phyloP scores from a whole-genome alignment of 2,888 invertebrate genomes.

The Poecilus cupreus region DNA sequence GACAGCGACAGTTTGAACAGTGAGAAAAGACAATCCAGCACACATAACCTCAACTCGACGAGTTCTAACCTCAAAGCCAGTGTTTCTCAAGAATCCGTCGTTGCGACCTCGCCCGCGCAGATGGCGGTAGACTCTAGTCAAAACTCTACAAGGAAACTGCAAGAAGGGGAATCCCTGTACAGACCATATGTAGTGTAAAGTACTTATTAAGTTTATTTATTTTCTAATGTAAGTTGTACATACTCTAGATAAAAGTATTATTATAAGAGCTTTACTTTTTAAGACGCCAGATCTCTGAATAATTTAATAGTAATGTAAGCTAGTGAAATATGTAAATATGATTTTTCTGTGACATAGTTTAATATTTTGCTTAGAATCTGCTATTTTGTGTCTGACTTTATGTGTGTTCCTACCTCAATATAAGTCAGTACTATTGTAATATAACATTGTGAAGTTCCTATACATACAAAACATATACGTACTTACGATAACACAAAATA shows the following conservation, averaged over 20 bases:
- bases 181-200: conserved; percentile 73
- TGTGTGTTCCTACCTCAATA: conserved; percentile 59
- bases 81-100: conserved; percentile 64
- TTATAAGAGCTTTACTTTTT: conserved; percentile 50
- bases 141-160: conserved; percentile 66
- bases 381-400: conserved; percentile 52
- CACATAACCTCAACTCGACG: conserved; percentile 61
- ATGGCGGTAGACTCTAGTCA: conserved; percentile 56
- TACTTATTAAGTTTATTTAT: conserved; percentile 20
- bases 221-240: conserved; percentile 28
- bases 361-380: conserved; percentile 40
- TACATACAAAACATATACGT: conserved; percentile 57
- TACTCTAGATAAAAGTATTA: conserved; percentile 21
- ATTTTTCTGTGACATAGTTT: conserved; percentile 37
- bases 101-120: conserved; percentile 62
- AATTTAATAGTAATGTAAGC: conserved; percentile 3
- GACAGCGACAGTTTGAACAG: conserved; percentile 65
- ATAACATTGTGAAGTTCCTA: conserved; percentile 60
- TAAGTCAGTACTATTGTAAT: conserved; percentile 58
- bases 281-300: conserved; percentile 33
- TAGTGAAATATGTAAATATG: conserved; percentile 41
- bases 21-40: conserved; percentile 64
- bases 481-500: conserved; percentile 52
- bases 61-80: conserved; percentile 63
- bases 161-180: conserved; percentile 72